Evolutionary conservation across 2,888 invertebrate species (phyloP), one percentile per base, ranked within the genome.

Genomic region (Alloplasta piceator): DNA sequence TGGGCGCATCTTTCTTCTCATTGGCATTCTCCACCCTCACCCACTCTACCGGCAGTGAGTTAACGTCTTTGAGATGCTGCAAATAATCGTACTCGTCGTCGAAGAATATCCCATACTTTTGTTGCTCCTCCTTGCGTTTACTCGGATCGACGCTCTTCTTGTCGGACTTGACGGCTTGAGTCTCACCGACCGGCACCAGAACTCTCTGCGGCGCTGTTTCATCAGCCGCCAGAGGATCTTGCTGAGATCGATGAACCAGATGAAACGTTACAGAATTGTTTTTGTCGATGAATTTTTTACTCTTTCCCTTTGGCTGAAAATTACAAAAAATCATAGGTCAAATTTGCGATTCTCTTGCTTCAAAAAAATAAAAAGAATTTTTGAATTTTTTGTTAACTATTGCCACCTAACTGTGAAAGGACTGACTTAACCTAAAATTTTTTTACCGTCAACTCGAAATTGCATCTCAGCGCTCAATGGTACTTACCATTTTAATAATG

Each of bases 31-130:
- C 90, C 87, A 94, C 88, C 12, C 87, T 86, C 82, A 94, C 94
- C 92, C 95, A 93, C 76, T 94, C 94, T 81, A 94, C 90, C 1
- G 93, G 93, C 82, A 94, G 92, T 84, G 94, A 93, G 85, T 92
- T 92, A 0, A 94, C 93, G 82, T 96, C 95, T 86, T 95, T 95
- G 75, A 99, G 94, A 94, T 99, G 98, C 91, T 99, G 97, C 84
- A 99, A 92, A 90, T 99, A 99, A 91, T 99, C 96, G 92, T 98
- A 98, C 86, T 98, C 98, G 92, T 99, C 98, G 87, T 98, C 98
- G 91, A 95, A 99, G 90, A 96, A 97, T 80, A 99, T 95, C 0
- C 98, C 99, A 94, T 95, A 98, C 91, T 98, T 98, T 12, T 94
- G 93, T 88, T 96, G 96, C 86, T 97, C 96, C 83, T 96, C 95